Evolutionary conservation across 2,113 vertebrate genomes (phyloP), one percentile per base, ranked within the genome.

Genomic region (Gorilla gorilla): DNA sequence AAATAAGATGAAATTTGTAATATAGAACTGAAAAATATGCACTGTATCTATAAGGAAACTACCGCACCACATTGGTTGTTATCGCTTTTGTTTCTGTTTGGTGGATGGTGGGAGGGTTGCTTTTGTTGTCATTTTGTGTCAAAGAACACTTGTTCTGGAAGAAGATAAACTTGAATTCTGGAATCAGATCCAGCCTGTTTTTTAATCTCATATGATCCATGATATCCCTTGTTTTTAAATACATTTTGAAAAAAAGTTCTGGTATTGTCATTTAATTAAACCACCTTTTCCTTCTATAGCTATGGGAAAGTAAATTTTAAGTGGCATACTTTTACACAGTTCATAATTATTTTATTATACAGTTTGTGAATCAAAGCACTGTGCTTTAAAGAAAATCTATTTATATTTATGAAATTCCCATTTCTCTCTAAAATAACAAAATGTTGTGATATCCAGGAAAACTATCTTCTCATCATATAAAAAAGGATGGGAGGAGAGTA

Each of bases 361-460:
- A 20, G 73, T 96, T 85, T 90, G 66, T 90, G 45, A 72, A 32
- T 48, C 66, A 80, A 86, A 90, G 35, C 17, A 59, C 32, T 61
- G 22, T 76, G 55, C 30, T 76, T 76, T 92, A 59, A 38, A 96
- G 73, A 73, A 88, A 92, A 89, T 57, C 45, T 22, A 25, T 80
- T 73, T 84, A 70, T 32, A 5, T 50, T 45, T 90, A 6, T n/a
- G 57, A 84, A 30, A 64, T 92, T 91, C 88, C 57, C 68, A 23
- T 91, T 95, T 89, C 27, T 89, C 32, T 89, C 25, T 45, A 81
- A 73, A 52, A 32, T 89, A 81, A 94, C 35, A 94, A 82, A 93
- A 79, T 73, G 50, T 25, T 23, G 17, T 79, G 40, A 13, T 80
- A 70, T 48, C 7, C 32, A 32, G 1, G 89, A 88, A 89, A 94